Evolutionary conservation across 2,888 invertebrate genomes (phyloP).

Genomic region (Drosophila recens): DNA sequence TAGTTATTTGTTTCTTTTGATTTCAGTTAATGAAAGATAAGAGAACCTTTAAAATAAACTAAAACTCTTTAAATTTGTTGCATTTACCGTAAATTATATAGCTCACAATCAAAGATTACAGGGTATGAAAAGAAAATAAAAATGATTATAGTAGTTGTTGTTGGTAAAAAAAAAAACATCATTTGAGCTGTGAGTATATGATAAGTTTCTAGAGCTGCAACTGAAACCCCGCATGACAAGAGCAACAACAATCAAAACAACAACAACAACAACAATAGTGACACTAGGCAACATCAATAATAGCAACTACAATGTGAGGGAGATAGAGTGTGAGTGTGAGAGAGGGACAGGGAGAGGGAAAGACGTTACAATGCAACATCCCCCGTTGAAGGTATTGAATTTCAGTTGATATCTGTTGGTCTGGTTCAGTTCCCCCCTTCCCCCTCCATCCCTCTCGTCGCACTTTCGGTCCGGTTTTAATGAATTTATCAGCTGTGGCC

Average conservation of each 20-base stretch:
- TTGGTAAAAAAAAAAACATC: slow-evolving; percentile 4
- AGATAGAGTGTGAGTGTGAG: background rate
- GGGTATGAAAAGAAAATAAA: slow-evolving; percentile 13
- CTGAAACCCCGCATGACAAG: slow-evolving; percentile 56
- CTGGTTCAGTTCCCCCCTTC: slow-evolving; percentile 16
- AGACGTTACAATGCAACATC: slow-evolving; percentile 48
- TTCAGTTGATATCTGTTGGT: slow-evolving; percentile 60
- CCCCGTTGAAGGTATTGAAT: slow-evolving; percentile 61
- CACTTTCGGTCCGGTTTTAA: slow-evolving; percentile 55
- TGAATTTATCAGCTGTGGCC: slow-evolving; percentile 78
- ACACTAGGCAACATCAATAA: slow-evolving; percentile 71
- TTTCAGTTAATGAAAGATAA: background rate
- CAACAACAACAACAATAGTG: slow-evolving; percentile 48
- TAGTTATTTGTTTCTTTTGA: background rate
- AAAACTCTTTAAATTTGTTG: background rate
- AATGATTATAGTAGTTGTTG: slow-evolving; percentile 41
- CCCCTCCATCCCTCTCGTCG: slow-evolving; percentile 7
- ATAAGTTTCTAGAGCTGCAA: slow-evolving; percentile 33
- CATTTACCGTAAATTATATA: background rate
- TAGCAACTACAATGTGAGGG: slow-evolving; percentile 40
- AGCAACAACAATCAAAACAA: slow-evolving; percentile 35
- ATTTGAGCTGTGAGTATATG: slow-evolving; percentile 56
- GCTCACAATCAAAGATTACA: background rate
- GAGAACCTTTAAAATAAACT: background rate
- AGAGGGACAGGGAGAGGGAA: background rate